A percentile compares a stretch with the other conserved stretches of the same genome.
phyloP scores from a whole-genome alignment of 1,140 invertebrate species.

The Calliphora vicina region DNA sequence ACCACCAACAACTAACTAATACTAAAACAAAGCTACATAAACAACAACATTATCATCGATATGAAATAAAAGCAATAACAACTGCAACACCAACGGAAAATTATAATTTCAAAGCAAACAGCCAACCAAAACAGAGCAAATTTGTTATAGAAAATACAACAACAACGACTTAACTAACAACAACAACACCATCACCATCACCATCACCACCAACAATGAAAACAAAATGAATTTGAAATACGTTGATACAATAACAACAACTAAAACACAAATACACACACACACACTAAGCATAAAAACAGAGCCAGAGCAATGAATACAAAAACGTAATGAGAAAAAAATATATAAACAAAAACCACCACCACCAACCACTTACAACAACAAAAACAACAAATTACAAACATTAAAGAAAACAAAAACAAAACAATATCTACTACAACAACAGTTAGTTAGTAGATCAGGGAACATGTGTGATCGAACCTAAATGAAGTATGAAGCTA shows the following conservation, averaged over 20 bases:
- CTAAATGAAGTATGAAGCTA: not conserved
- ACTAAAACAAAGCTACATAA: not conserved
- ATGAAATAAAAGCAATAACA: not conserved
- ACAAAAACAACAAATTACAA: not conserved
- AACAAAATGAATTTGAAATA: constrained; percentile 26
- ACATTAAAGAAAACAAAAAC: not conserved
- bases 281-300: too few species aligned
- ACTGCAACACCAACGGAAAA: constrained; percentile 11
- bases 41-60: not conserved
- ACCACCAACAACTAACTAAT: constrained; percentile 1
- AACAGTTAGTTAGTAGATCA: constrained; percentile 24
- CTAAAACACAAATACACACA: too few species aligned
- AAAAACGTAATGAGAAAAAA: not conserved
- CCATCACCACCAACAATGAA: too few species aligned
- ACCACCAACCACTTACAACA: constrained; percentile 3
- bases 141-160: not conserved
- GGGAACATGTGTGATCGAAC: not conserved
- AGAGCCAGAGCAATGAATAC: not conserved
- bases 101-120: constrained; percentile 29
- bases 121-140: constrained; percentile 34
- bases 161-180: too few species aligned
- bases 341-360: constrained; percentile 24
- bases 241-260: constrained; percentile 16
- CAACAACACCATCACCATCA: not conserved
- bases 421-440: constrained; percentile 4